Percentiles rank a stretch among this genome's conserved stretches.
Evolutionary conservation across 1,140 invertebrate species (phyloP).

Genomic region (Tachypleus tridentatus): DNA sequence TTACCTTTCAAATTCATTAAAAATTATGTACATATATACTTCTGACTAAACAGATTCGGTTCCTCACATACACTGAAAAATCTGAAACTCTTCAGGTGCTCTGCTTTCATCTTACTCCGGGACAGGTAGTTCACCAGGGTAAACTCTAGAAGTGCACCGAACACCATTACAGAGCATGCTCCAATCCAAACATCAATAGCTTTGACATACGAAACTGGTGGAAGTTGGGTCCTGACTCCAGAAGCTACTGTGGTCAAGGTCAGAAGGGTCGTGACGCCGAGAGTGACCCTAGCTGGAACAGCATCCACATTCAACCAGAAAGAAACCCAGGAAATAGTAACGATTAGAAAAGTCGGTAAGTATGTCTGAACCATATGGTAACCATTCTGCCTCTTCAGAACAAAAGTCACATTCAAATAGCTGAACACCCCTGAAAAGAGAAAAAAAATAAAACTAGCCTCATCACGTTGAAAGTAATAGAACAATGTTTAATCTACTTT

Average conservation of each 20-base stretch:
- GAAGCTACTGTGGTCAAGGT: constrained; percentile 29
- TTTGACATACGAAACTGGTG: constrained; percentile 30
- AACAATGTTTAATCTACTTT: too few relatives aligned
- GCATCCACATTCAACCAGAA: constrained; percentile 81
- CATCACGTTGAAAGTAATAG: too few relatives aligned
- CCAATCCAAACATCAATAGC: constrained; percentile 33
- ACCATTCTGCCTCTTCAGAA: constrained; percentile 36
- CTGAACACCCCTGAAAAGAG: constrained; percentile 19
- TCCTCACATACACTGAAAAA: too few relatives aligned
- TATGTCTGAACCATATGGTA: constrained; percentile 85
- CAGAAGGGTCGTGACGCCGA: constrained; percentile 32
- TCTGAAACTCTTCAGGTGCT: constrained; percentile 6
- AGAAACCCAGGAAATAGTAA: constrained; percentile 77
- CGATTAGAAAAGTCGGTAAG: constrained; percentile 73
- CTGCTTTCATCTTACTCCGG: constrained; percentile 16
- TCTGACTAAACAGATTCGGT: too few relatives aligned
- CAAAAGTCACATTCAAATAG: constrained; percentile 22
- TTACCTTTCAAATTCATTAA: too few relatives aligned
- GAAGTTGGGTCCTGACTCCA: constrained; percentile 28
- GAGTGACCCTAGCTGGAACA: constrained; percentile 48
- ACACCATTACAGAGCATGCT: constrained; percentile 32
- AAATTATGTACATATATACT: too few relatives aligned
- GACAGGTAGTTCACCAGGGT: constrained; percentile 30
- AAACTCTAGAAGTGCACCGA: constrained; percentile 32
- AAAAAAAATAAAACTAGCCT: background rate